Conservation (phyloP, 2,113 vertebrate genomes). For the Orycteropus afer region DNA sequence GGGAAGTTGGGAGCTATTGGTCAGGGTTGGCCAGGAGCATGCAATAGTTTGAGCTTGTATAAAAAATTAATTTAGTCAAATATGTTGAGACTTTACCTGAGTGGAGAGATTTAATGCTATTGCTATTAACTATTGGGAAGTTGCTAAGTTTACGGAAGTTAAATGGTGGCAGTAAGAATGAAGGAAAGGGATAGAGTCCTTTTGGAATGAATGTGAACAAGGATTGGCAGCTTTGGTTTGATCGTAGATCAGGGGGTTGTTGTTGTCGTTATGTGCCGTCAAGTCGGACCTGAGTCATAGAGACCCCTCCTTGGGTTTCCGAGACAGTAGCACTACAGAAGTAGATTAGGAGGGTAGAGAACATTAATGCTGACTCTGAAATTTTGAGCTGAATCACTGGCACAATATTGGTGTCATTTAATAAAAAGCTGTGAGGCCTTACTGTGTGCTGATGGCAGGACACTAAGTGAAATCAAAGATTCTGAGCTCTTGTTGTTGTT, state of each 20-base stretch:
- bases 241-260: not conserved
- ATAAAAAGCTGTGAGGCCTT: not conserved
- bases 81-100: not conserved
- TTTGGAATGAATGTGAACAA: not conserved
- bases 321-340: no score
- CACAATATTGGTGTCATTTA: not conserved
- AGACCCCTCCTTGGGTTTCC: no score
- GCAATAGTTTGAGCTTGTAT: not conserved
- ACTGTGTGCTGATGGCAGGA: rapidly evolving
- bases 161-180: not conserved
- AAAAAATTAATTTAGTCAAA: not conserved
- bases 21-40: not conserved
- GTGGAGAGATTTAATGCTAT: not conserved
- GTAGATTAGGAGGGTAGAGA: no score
- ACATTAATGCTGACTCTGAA: not conserved
- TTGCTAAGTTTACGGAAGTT: not conserved
- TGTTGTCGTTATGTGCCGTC: no score
- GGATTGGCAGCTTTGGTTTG: not conserved
- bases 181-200: not conserved
- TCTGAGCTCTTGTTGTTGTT: no score
- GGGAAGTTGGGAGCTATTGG: not conserved
- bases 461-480: not conserved
- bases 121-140: not conserved
- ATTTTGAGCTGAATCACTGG: not conserved
- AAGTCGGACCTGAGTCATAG: no score